phyloP scores from a whole-genome alignment of 2,888 invertebrate species.

The Amblyteles armatorius region DNA sequence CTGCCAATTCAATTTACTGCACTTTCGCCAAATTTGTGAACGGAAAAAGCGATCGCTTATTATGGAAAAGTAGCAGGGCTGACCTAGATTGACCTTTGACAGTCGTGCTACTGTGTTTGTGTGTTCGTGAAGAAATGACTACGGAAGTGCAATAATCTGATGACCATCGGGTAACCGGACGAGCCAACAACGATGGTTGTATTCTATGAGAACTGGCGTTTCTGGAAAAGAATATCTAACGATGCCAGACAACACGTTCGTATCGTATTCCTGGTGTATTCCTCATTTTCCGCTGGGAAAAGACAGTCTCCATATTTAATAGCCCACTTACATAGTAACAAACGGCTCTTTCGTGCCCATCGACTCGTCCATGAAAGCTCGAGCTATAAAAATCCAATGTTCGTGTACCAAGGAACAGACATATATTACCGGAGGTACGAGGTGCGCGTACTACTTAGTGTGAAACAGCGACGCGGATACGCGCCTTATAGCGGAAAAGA shows the following conservation, averaged over 20 bases:
- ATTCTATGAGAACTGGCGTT: too few species aligned
- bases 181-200: background rate
- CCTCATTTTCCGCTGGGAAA: background rate
- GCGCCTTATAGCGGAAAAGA: constrained; percentile 1
- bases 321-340: background rate
- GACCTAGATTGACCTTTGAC: too few species aligned
- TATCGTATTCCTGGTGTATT: background rate
- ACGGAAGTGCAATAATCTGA: too few species aligned
- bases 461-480: constrained; percentile 14
- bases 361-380: constrained; percentile 47
- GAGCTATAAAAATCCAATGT: constrained; percentile 62
- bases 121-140: too few species aligned
- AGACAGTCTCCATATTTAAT: constrained; percentile 3
- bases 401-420: constrained; percentile 12
- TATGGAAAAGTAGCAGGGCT: background rate
- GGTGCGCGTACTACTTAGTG: constrained; percentile 5
- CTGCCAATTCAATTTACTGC: background rate
- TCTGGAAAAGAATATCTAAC: background rate
- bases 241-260: background rate
- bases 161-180: background rate
- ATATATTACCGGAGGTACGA: constrained; percentile 24
- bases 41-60: background rate
- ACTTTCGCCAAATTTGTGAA: background rate
- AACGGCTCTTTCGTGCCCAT: constrained; percentile 14
- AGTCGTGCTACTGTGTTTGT: too few species aligned